Base-by-base conservation (phyloP, 1,140 invertebrate genomes). In the Mizuhopecten yessoensis region DNA sequence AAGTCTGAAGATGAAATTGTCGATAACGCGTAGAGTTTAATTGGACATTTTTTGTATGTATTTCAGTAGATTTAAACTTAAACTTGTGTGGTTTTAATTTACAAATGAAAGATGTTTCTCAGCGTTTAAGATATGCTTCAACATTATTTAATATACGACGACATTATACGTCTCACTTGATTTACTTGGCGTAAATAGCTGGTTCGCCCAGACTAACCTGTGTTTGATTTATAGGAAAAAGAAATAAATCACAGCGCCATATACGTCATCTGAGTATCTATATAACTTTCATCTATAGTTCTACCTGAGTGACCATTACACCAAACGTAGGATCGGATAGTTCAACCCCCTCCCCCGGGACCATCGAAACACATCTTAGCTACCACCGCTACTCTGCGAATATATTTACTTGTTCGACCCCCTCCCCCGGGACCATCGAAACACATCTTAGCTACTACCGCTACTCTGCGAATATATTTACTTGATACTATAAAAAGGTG, bases 61-160 rank as follows among this genome's bases (percentile, higher is more conserved):
- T 75, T 75, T 75, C 5, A 75, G 57, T 5, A n/a, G 57, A n/a
- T 75, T 75, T 29, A 75, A 39, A 15, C 42, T 39, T 45, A 17
- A 45, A 75, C 57, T 75, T 75, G 57, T 75, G n/a, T n/a, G n/a
- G 57, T 75, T 75, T 75, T 29, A n/a, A 75, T 29, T 75, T 29
- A 75, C 57, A 75, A 75, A 75, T 75, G 17, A 29, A 75, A 75
- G 23, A 75, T 75, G 57, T 75, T 29, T 75, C 1, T 7, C 5
- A 75, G 57, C 57, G 57, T 75, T 75, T 29, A 75, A 75, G 57
- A n/a, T 29, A 75, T 23, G 9, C 1, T 75, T 75, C 1, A 29
- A 75, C 57, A 29, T n/a, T 75, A 29, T 75, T 75, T 29, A 11
- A 75, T 75, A 75, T 75, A 75, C 1, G 23, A 11, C 45, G n/a